Evolutionary conservation across 2,113 vertebrate species (phyloP).

Genomic region (Marcusenius ussheri): DNA sequence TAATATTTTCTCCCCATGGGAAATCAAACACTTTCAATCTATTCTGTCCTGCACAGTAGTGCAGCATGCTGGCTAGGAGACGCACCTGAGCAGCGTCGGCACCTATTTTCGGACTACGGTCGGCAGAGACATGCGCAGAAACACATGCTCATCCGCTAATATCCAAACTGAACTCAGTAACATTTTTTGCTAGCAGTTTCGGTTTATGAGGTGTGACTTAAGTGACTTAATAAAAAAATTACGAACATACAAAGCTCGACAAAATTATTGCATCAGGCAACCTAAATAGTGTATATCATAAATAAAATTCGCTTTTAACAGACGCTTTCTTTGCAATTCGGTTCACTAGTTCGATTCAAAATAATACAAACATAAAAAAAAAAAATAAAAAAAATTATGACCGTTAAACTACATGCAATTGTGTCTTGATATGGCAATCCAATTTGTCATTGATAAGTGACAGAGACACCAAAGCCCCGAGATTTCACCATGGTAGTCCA

Average conservation of each 20-base stretch:
- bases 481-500: background rate
- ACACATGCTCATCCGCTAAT: too few relatives aligned
- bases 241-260: background rate
- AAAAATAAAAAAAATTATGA: background rate
- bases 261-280: background rate
- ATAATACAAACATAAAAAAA: background rate
- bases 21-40: constrained; percentile 42
- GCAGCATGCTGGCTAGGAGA: constrained; percentile 6
- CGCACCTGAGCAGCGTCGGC: constrained; percentile 16
- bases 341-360: background rate
- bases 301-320: background rate
- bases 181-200: background rate
- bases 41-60: constrained; percentile 20
- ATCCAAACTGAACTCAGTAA: background rate
- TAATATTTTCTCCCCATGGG: constrained; percentile 52
- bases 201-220: background rate
- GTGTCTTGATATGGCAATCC: background rate
- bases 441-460: background rate
- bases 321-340: background rate
- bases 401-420: background rate
- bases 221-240: background rate
- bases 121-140: background rate
- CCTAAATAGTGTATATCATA: background rate
- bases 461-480: background rate
- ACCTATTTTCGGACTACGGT: background rate